These are phyloP conservation scores for Apamea crenata DNA, from an alignment of 2,888 invertebrate genomes.

Conservation along the genomic window DNA sequence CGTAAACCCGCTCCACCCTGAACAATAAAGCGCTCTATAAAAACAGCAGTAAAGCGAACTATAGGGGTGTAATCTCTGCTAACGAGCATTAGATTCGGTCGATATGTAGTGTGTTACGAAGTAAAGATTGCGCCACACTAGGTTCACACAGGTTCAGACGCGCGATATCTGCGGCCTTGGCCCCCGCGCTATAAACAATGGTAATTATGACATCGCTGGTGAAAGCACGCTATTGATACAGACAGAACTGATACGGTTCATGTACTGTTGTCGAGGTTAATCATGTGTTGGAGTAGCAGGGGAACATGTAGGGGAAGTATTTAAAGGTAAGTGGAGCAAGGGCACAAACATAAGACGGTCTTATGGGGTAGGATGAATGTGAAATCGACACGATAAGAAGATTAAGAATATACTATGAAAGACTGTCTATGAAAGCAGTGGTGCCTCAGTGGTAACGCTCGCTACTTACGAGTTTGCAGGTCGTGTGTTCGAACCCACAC, in stretches of 20 bases:
- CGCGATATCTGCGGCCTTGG: slow-evolving; percentile 83
- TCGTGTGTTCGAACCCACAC: not conserved
- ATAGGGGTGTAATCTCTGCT: slow-evolving; percentile 66
- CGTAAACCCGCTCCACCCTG: slow-evolving; percentile 24
- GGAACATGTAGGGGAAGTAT: not conserved
- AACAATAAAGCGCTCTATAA: slow-evolving; percentile 43
- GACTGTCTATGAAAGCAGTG: not conserved
- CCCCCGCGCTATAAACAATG: slow-evolving; percentile 80
- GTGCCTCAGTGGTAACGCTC: not conserved
- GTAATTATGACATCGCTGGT: slow-evolving; percentile 77
- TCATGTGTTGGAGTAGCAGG: not conserved
- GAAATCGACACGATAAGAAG: not conserved
- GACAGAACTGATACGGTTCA: slow-evolving; percentile 43
- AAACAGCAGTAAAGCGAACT: slow-evolving; percentile 39
- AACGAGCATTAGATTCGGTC: slow-evolving; percentile 60
- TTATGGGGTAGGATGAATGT: not conserved
- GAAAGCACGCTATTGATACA: slow-evolving; percentile 68
- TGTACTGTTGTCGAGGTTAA: slow-evolving; percentile 40
- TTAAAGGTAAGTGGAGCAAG: slow-evolving; percentile 11
- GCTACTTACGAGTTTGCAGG: not conserved
- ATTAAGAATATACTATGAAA: not conserved
- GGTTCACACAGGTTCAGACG: slow-evolving; percentile 76
- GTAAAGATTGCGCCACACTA: slow-evolving; percentile 61
- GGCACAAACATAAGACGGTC: not conserved
- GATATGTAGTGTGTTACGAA: slow-evolving; percentile 53